These are phyloP conservation scores for Ephestia elutella DNA, from an alignment of 1,140 invertebrate species.

Conservation along the genomic window DNA sequence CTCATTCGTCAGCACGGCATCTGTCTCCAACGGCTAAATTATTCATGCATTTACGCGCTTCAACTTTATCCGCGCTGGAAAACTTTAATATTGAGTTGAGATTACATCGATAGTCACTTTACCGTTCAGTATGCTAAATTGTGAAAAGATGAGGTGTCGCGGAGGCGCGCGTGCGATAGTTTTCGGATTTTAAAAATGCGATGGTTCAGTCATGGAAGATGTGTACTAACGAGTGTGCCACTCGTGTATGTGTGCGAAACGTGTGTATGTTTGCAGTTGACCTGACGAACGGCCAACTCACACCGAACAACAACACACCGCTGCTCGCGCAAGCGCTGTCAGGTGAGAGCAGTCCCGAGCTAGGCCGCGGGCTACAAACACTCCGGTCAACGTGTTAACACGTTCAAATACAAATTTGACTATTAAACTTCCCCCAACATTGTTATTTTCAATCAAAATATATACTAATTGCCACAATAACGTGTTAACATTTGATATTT, in stretches of 20 bases:
- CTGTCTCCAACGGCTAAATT: slow-evolving; percentile 60
- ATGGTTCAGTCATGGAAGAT: slow-evolving; percentile 70
- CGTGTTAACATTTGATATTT: background rate
- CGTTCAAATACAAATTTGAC: background rate
- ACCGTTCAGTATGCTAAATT: slow-evolving; percentile 41
- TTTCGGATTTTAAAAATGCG: slow-evolving; percentile 30
- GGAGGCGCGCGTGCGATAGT: slow-evolving; percentile 17
- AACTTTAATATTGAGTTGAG: slow-evolving; percentile 48
- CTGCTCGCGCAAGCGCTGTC: slow-evolving; percentile 94
- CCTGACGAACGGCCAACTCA: slow-evolving; percentile 94
- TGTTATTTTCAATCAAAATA: background rate
- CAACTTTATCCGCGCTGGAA: slow-evolving; percentile 41
- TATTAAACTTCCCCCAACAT: background rate
- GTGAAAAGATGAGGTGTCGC: slow-evolving; percentile 31
- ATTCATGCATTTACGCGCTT: slow-evolving; percentile 65
- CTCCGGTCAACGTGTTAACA: slow-evolving; percentile 6
- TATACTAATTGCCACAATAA: background rate
- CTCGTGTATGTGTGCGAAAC: slow-evolving; percentile 61
- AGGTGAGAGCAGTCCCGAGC: slow-evolving; percentile 78
- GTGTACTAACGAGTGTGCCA: slow-evolving; percentile 54
- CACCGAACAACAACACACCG: slow-evolving; percentile 94
- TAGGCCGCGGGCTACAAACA: slow-evolving; percentile 23
- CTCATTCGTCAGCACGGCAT: slow-evolving; percentile 58
- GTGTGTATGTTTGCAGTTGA: slow-evolving; percentile 89
- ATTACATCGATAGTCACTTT: slow-evolving; percentile 50